A percentile compares a stretch with the other conserved stretches of the same genome.
phyloP scores from a whole-genome alignment of 2,888 invertebrate species.

The Griposia aprilina region DNA sequence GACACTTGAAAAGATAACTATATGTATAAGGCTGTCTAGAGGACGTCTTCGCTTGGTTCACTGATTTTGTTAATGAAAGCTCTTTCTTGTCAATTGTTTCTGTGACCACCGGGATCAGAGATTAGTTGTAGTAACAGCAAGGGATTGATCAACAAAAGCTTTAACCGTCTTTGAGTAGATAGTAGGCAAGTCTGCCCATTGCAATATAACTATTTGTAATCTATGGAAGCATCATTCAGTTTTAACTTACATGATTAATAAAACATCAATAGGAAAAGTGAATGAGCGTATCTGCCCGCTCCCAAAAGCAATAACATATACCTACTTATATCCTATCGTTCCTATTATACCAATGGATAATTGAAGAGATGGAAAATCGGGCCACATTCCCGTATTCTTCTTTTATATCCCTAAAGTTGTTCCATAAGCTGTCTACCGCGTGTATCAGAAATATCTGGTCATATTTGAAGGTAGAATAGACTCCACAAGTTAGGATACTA shows the following conservation, averaged over 20 bases:
- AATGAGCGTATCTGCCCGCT: background rate
- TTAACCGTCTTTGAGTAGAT: background rate
- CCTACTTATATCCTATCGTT: background rate
- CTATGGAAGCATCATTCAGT: background rate
- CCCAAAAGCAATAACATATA: constrained; percentile 2
- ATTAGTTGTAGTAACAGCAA: constrained; percentile 3
- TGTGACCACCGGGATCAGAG: constrained; percentile 2
- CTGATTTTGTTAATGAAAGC: constrained; percentile 38
- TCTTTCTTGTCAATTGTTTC: constrained; percentile 27
- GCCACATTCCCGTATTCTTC: background rate
- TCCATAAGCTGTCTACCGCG: background rate
- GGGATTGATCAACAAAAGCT: background rate
- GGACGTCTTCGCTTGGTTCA: constrained; percentile 12
- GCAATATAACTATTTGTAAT: background rate
- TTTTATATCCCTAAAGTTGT: background rate
- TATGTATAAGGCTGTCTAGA: constrained; percentile 33
- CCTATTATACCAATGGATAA: background rate
- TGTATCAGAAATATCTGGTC: background rate
- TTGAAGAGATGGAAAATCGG: background rate
- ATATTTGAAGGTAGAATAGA: too few relatives aligned
- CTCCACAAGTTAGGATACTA: too few relatives aligned
- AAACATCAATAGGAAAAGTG: background rate
- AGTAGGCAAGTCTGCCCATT: background rate
- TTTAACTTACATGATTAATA: background rate
- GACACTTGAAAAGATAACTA: constrained; percentile 26